Evolutionary conservation across 2,888 invertebrate genomes (phyloP).

Genomic region (Malthinus seriepunctatus): DNA sequence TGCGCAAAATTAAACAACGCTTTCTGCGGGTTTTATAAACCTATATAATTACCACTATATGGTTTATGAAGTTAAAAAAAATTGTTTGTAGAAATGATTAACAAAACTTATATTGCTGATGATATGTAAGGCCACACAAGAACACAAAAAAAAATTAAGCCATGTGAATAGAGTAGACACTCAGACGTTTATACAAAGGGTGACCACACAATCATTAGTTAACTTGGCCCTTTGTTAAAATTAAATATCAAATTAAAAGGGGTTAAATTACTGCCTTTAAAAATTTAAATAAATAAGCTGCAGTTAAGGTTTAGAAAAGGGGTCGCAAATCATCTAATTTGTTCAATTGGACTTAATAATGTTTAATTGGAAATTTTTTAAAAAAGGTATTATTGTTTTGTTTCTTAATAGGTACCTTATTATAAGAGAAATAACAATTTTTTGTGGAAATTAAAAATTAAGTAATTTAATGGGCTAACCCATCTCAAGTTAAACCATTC

Average conservation of each 20-base stretch:
- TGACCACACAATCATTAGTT: conserved; percentile 11
- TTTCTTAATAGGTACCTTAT: too few relatives aligned
- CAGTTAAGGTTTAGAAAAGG: too few relatives aligned
- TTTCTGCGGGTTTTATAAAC: neutral
- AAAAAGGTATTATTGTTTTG: too few relatives aligned
- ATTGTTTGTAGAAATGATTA: neutral
- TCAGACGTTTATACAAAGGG: conserved; percentile 9
- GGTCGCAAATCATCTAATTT: too few relatives aligned
- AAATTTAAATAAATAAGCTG: too few relatives aligned
- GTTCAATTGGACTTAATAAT: too few relatives aligned
- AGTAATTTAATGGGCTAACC: too few relatives aligned
- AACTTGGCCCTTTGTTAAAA: conserved; percentile 9
- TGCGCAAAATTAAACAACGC: neutral
- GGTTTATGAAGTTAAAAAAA: neutral
- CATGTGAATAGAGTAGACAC: conserved; percentile 1
- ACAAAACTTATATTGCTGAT: neutral
- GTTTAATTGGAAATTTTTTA: too few relatives aligned
- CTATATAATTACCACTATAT: conserved; percentile 6
- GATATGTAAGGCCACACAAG: conserved; percentile 3
- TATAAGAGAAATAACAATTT: too few relatives aligned
- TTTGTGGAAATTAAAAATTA: too few relatives aligned
- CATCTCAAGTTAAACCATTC: too few relatives aligned
- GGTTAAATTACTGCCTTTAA: conserved; percentile 4
- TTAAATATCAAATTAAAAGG: conserved; percentile 7
- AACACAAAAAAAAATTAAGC: neutral